These are phyloP conservation scores for Calephelis virginiensis DNA, from an alignment of 1,140 invertebrate species.

Conservation along the genomic window DNA sequence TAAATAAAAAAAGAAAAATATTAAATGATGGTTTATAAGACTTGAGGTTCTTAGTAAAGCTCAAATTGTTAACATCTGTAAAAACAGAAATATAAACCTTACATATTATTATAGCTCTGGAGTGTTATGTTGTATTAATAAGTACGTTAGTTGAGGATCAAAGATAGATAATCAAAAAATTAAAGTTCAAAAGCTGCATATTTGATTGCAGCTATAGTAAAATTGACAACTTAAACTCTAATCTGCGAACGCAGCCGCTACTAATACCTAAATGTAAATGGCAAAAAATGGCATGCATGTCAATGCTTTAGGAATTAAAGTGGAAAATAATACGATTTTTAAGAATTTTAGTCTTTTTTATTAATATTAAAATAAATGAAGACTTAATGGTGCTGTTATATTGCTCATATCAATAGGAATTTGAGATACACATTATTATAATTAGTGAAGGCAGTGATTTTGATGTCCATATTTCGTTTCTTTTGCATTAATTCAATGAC, in stretches of 20 bases:
- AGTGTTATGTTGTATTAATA: no score
- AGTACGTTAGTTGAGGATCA: no score
- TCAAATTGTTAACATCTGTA: no score
- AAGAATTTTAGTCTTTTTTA: slow-evolving; percentile 36
- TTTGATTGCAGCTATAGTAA: slow-evolving; percentile 44
- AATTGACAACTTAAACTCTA: slow-evolving; percentile 40
- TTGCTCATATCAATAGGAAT: slow-evolving; percentile 21
- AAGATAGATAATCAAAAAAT: no score
- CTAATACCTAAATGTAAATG: slow-evolving; percentile 40
- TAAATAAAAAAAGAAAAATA: no score
- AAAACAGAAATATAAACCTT: no score
- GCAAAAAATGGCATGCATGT: slow-evolving; percentile 73
- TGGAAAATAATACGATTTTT: slow-evolving; percentile 56
- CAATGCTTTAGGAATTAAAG: slow-evolving; percentile 60
- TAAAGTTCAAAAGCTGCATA: background rate
- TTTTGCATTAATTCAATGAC: slow-evolving; percentile 29
- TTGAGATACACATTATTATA: slow-evolving; percentile 33
- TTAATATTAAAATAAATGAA: slow-evolving; percentile 33
- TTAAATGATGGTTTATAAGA: no score
- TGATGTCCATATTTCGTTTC: slow-evolving; percentile 41
- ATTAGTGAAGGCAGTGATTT: slow-evolving; percentile 65
- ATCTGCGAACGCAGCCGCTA: slow-evolving; percentile 62
- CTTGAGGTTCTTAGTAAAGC: no score
- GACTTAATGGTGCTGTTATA: slow-evolving; percentile 44
- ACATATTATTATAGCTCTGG: no score